phyloP scores from a whole-genome alignment of 1,140 invertebrate genomes.

The Stenopsyche tienmushanensis region DNA sequence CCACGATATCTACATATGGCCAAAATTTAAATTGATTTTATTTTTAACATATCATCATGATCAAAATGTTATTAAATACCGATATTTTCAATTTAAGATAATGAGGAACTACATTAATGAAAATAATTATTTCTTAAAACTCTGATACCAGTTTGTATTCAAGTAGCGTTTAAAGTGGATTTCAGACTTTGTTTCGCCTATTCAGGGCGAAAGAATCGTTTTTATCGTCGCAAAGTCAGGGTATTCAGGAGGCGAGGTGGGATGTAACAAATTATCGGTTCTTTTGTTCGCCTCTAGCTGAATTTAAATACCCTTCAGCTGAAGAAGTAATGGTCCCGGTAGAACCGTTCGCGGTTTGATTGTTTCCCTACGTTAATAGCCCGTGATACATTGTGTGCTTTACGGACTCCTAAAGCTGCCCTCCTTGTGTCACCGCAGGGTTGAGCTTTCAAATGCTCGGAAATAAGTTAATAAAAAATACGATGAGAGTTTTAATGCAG shows the following conservation, averaged over 20 bases:
- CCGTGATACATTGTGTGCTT: constrained; percentile 20
- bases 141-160: too few relatives aligned
- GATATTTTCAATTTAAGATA: too few relatives aligned
- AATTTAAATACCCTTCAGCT: constrained; percentile 34
- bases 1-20: too few relatives aligned
- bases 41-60: too few relatives aligned
- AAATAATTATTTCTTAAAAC: too few relatives aligned
- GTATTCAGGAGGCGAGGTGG: background rate
- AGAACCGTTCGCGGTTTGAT: constrained; percentile 28
- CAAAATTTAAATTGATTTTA: too few relatives aligned
- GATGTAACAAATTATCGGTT: constrained; percentile 37
- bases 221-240: constrained; percentile 2
- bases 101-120: too few relatives aligned
- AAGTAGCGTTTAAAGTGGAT: too few relatives aligned
- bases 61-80: too few relatives aligned
- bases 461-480: background rate
- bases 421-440: background rate
- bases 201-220: background rate
- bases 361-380: constrained; percentile 26
- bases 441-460: background rate
- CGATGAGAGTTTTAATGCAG: too few relatives aligned
- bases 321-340: constrained; percentile 21
- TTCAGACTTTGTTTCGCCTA: background rate
- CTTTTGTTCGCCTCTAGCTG: constrained; percentile 16
- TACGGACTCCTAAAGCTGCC: constrained; percentile 1